A percentile compares a stretch with the other conserved stretches of the same genome.
Evolutionary conservation across 2,797 vertebrate genomes (phyloP).

Genomic region (Schizopygopsis malacanthus): DNA sequence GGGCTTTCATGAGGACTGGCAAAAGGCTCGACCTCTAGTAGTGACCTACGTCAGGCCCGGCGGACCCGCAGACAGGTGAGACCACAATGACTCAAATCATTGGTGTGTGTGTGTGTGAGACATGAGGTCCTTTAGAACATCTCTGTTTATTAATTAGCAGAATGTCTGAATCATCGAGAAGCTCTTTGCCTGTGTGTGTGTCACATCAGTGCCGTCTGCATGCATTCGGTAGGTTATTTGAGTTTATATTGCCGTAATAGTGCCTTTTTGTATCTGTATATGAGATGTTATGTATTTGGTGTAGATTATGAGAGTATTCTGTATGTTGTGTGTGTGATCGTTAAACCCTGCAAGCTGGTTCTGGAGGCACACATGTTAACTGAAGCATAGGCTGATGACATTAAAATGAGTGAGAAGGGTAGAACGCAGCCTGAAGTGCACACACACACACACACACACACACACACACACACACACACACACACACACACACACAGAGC

Average conservation of each 20-base stretch:
- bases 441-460: slow-evolving; percentile 26
- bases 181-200: background rate
- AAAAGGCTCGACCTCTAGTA: slow-evolving; percentile 91
- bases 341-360: slow-evolving; percentile 36
- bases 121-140: slow-evolving; percentile 4
- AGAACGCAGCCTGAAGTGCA: slow-evolving; percentile 37
- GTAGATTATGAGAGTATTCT: slow-evolving; percentile 28
- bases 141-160: slow-evolving; percentile 23
- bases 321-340: slow-evolving; percentile 3
- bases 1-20: slow-evolving; percentile 95
- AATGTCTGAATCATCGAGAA: slow-evolving; percentile 14
- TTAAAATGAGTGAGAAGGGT: slow-evolving; percentile 53
- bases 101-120: background rate
- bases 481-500: slow-evolving; percentile 11
- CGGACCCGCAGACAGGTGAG: slow-evolving; percentile 95
- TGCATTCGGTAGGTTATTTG: background rate
- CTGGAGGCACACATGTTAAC: slow-evolving; percentile 46
- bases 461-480: slow-evolving; percentile 11
- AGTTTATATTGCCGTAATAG: background rate
- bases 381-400: slow-evolving; percentile 48
- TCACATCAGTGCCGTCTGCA: background rate
- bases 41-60: slow-evolving; percentile 91
- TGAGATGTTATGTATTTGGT: slow-evolving; percentile 28
- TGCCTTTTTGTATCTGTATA: background rate
- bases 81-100: slow-evolving; percentile 30